Evolutionary conservation across 2,113 vertebrate genomes (phyloP).

Genomic region (Maccullochella peelii): DNA sequence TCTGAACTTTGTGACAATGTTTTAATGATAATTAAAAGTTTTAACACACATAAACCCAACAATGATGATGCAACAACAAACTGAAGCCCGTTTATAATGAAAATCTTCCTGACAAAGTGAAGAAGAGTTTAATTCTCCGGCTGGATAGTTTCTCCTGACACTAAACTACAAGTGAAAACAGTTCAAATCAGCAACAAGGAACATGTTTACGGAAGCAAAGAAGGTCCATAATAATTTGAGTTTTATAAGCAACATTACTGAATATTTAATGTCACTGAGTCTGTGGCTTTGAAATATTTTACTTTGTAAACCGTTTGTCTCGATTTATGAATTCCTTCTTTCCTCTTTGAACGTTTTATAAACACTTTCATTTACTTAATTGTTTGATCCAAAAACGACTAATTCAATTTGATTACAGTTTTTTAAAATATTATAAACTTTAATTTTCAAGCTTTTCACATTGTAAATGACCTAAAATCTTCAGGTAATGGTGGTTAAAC

Average conservation of each 20-base stretch:
- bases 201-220: background rate
- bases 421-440: too few relatives aligned
- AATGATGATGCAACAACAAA: background rate
- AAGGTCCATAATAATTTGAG: background rate
- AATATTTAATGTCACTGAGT: background rate
- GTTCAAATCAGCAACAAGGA: background rate
- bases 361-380: background rate
- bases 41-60: background rate
- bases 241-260: background rate
- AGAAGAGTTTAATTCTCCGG: background rate
- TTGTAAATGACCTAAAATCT: background rate
- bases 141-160: background rate
- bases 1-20: constrained; percentile 15
- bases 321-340: background rate
- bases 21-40: background rate
- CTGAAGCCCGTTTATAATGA: background rate
- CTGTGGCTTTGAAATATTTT: background rate
- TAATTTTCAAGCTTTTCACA: too few relatives aligned
- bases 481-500: background rate
- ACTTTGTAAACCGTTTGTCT: background rate
- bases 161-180: background rate
- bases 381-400: too few relatives aligned
- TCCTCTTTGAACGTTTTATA: background rate
- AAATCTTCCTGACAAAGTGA: background rate
- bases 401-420: too few relatives aligned